phyloP scores from a whole-genome alignment of 2,113 vertebrate genomes.

The Sciurus niger region DNA sequence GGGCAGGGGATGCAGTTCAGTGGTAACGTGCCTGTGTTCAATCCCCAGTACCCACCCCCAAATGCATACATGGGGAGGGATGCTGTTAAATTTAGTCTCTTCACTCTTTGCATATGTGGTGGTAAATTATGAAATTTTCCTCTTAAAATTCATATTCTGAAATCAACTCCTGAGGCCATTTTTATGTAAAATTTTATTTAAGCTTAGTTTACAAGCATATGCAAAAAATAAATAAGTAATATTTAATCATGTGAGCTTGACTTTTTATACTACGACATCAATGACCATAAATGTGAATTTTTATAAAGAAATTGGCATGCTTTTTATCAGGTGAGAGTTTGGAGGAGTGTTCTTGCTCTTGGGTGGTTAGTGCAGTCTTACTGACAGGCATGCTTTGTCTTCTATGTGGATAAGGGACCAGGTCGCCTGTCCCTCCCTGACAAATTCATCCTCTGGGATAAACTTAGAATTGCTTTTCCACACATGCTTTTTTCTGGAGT shows the following conservation, averaged over 20 bases:
- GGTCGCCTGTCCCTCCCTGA: rapidly evolving
- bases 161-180: background rate
- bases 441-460: background rate
- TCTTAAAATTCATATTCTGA: background rate
- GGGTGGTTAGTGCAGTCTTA: rapidly evolving
- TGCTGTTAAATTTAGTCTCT: background rate
- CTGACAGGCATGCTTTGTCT: rapidly evolving
- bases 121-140: background rate
- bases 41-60: no score
- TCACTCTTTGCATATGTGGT: no score
- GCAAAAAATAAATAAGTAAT: background rate
- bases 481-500: no score
- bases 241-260: background rate
- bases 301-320: background rate
- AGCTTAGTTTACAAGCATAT: background rate
- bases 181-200: background rate
- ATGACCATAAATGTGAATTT: background rate
- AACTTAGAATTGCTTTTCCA: background rate
- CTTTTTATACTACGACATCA: background rate
- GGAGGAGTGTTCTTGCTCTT: background rate
- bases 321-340: rapidly evolving
- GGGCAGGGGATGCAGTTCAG: no score
- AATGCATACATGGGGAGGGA: background rate
- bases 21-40: no score
- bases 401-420: rapidly evolving